phyloP scores from a whole-genome alignment of 2,888 invertebrate species.

The Theretra japonica region DNA sequence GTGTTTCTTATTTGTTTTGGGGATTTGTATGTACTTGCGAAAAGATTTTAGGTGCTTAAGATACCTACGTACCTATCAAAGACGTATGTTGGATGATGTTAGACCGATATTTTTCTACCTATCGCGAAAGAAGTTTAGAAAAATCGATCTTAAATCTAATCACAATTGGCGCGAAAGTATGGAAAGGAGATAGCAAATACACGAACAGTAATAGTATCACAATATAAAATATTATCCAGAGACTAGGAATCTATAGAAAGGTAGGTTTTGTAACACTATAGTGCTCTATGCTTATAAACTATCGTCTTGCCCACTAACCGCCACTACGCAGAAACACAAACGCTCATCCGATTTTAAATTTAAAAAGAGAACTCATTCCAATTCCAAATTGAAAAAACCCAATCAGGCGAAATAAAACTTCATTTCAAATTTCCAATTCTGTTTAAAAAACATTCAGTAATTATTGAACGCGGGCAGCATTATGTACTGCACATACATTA shows the following conservation, averaged over 20 bases:
- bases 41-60: too few relatives aligned
- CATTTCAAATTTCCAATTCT: slow-evolving; percentile 78
- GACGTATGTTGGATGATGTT: too few relatives aligned
- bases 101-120: too few relatives aligned
- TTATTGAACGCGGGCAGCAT: slow-evolving; percentile 69
- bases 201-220: too few relatives aligned
- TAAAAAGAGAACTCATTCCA: slow-evolving; percentile 49
- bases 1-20: slow-evolving; percentile 25
- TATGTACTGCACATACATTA: slow-evolving; percentile 58
- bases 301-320: slow-evolving; percentile 22
- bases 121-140: too few relatives aligned
- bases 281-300: neutral
- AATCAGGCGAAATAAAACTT: slow-evolving; percentile 73
- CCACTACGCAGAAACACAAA: slow-evolving; percentile 23
- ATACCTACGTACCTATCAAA: too few relatives aligned
- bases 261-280: neutral
- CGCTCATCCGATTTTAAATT: slow-evolving; percentile 29
- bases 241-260: too few relatives aligned
- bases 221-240: too few relatives aligned
- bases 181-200: too few relatives aligned
- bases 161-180: too few relatives aligned
- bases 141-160: too few relatives aligned
- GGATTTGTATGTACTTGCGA: slow-evolving; percentile 4
- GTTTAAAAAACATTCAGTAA: slow-evolving; percentile 81
- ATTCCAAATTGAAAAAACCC: slow-evolving; percentile 67